These are phyloP conservation scores for Pipra filicauda DNA, from an alignment of 2,113 vertebrate species.

Conservation along the genomic window DNA sequence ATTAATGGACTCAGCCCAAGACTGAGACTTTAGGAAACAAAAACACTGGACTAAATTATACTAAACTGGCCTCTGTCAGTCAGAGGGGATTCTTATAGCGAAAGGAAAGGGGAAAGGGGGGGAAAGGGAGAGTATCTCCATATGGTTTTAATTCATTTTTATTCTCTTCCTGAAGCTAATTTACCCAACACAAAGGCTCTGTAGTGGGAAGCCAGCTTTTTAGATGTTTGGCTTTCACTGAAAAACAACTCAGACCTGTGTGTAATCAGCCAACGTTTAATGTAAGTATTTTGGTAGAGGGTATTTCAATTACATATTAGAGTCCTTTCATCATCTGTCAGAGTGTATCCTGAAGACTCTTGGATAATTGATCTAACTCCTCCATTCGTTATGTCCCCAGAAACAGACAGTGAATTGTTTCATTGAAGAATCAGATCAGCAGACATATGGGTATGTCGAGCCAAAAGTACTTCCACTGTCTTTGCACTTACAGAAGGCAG, in stretches of 20 bases:
- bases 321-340: constrained; percentile 73
- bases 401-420: constrained; percentile 54
- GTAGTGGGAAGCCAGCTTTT: constrained; percentile 52
- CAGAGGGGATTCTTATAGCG: constrained; percentile 42
- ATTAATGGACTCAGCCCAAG: constrained; percentile 74
- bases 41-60: constrained; percentile 79
- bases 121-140: constrained; percentile 65
- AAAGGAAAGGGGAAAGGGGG: constrained; percentile 40
- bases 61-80: constrained; percentile 68
- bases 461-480: not conserved
- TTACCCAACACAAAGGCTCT: constrained; percentile 72
- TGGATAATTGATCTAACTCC: constrained; percentile 17
- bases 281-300: constrained; percentile 71
- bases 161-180: constrained; percentile 77
- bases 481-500: not conserved
- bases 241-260: constrained; percentile 68
- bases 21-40: constrained; percentile 77
- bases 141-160: constrained; percentile 79
- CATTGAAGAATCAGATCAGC: not conserved
- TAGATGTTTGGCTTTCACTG: constrained; percentile 53
- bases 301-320: constrained; percentile 69
- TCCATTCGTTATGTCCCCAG: not conserved
- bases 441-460: not conserved
- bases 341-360: constrained; percentile 51
- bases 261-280: constrained; percentile 75